phyloP scores from a whole-genome alignment of 2,797 vertebrate genomes.

The Coendou prehensilis region DNA sequence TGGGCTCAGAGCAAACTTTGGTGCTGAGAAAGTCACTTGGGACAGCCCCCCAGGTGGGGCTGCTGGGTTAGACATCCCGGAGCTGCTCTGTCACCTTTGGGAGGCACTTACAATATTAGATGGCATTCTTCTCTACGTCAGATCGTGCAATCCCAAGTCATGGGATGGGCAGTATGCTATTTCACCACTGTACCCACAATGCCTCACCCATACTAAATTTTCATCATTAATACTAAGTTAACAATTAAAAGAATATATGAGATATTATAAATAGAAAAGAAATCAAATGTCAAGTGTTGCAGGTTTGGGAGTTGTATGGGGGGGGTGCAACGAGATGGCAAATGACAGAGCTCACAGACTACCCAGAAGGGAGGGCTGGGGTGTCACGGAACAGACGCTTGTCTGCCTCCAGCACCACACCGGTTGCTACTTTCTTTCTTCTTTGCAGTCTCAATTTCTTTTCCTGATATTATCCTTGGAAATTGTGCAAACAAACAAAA shows the following conservation, averaged over 20 bases:
- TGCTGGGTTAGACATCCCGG: neutral
- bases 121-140: neutral
- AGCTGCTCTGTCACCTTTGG: neutral
- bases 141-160: neutral
- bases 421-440: neutral
- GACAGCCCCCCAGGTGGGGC: too few species aligned
- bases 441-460: neutral
- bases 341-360: too few species aligned
- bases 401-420: too few species aligned
- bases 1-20: neutral
- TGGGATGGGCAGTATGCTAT: neutral
- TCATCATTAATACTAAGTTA: neutral
- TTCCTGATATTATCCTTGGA: neutral
- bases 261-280: neutral
- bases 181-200: neutral
- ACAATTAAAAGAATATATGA: neutral
- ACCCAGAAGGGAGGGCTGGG: too few species aligned
- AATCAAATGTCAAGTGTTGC: neutral
- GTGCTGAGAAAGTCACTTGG: neutral
- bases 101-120: neutral
- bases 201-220: neutral
- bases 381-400: too few species aligned
- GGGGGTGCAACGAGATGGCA: too few species aligned
- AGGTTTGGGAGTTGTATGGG: neutral
- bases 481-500: neutral